Conservation (phyloP, 2,797 vertebrate species). For the Sebastes alutus region DNA sequence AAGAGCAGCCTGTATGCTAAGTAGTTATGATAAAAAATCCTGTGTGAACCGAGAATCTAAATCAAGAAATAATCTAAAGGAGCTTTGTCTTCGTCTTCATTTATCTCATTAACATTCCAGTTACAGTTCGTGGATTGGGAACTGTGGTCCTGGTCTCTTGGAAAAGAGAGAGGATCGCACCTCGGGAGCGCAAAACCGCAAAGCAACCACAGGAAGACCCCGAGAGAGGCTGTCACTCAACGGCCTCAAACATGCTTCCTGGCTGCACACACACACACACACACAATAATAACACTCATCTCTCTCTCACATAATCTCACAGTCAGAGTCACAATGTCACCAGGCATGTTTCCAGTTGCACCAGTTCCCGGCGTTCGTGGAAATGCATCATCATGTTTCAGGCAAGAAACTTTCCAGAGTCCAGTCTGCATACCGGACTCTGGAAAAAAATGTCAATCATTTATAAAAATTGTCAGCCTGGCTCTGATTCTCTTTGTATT, state of each 20-base stretch:
- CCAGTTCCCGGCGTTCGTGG: conserved; percentile 20
- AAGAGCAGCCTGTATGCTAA: not conserved
- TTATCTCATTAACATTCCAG: conserved; percentile 17
- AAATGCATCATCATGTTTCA: conserved; percentile 36
- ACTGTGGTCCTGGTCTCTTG: not conserved
- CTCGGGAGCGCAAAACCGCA: not conserved
- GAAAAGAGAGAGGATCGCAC: not conserved
- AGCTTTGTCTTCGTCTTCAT: not conserved
- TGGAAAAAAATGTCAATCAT: conserved; percentile 33
- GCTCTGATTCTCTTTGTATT: conserved; percentile 13
- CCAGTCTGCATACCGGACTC: conserved; percentile 1
- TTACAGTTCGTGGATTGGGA: not conserved
- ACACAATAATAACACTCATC: conserved; percentile 26
- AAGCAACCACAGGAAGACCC: conserved; percentile 28
- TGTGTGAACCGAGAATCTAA: not conserved
- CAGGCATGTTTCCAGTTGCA: conserved; percentile 6
- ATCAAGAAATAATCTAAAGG: not conserved
- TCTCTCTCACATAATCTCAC: conserved; percentile 4
- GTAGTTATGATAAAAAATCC: not conserved
- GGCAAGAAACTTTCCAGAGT: not conserved
- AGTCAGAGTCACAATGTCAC: conserved; percentile 28
- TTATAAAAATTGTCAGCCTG: conserved; percentile 13
- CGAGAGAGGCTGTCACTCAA: conserved; percentile 20
- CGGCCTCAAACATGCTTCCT: conserved; percentile 40
- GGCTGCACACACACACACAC: not conserved